Evolutionary conservation across 2,888 invertebrate species (phyloP).

Genomic region (Drosophila demipolita): DNA sequence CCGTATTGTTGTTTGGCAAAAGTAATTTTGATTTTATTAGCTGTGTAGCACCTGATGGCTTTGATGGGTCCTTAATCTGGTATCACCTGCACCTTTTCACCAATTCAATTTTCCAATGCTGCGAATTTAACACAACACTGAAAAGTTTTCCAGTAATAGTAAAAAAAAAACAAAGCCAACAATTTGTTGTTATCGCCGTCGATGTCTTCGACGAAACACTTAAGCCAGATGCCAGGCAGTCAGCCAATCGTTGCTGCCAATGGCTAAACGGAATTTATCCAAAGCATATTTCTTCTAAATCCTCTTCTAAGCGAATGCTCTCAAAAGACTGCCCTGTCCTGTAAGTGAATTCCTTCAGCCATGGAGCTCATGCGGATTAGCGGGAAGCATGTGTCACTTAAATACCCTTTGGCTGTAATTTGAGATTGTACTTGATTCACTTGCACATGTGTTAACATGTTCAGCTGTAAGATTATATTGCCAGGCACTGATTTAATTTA

Average conservation of each 20-base stretch:
- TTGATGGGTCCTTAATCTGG: slow-evolving; percentile 37
- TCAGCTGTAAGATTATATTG: background rate
- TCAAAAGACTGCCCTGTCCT: background rate
- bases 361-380: background rate
- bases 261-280: slow-evolving; percentile 27
- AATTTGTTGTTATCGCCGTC: slow-evolving; percentile 60
- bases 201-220: slow-evolving; percentile 50
- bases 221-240: slow-evolving; percentile 56
- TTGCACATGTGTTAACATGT: background rate
- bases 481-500: background rate
- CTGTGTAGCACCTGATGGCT: slow-evolving; percentile 76
- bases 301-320: slow-evolving; percentile 5
- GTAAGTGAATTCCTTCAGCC: slow-evolving; percentile 1
- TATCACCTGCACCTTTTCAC: slow-evolving; percentile 25
- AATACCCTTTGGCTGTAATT: background rate
- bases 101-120: slow-evolving; percentile 73
- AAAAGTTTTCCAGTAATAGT: slow-evolving; percentile 48
- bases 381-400: background rate
- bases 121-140: slow-evolving; percentile 49
- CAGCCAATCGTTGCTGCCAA: slow-evolving; percentile 48
- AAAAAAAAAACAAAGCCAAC: slow-evolving; percentile 23
- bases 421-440: background rate
- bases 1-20: slow-evolving; percentile 48
- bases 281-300: slow-evolving; percentile 12
- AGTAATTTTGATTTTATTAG: slow-evolving; percentile 81